A percentile compares a stretch with the other conserved stretches of the same genome.
Conservation (phyloP, 2,888 invertebrate genomes). For the Trissolcus brochymenae region DNA sequence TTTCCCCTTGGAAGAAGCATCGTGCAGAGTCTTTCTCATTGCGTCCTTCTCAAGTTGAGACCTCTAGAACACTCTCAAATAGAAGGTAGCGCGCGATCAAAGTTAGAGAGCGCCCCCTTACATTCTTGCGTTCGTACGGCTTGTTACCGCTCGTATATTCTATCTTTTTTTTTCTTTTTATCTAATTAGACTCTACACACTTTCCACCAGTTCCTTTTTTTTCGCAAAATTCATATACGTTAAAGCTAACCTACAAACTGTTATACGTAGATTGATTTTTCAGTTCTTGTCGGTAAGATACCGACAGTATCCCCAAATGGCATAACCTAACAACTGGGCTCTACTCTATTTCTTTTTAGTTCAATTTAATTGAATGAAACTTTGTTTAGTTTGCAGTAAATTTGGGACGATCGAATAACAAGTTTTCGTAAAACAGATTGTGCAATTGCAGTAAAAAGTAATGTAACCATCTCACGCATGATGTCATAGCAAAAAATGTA, state of each 20-base stretch:
- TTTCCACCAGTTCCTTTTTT: constrained; percentile 25
- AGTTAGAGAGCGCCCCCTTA: constrained; percentile 29
- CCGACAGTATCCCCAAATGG: no score
- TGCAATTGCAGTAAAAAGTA: no score
- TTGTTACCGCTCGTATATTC: constrained; percentile 40
- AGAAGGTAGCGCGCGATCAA: constrained; percentile 29
- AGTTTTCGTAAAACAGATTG: not conserved
- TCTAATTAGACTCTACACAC: constrained; percentile 42
- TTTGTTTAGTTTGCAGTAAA: no score
- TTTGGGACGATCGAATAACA: no score
- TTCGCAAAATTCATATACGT: not conserved
- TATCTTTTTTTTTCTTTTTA: constrained; percentile 30
- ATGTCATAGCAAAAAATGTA: constrained; percentile 42
- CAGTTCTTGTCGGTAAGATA: no score
- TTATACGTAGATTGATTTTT: no score
- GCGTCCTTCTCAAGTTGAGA: constrained; percentile 46
- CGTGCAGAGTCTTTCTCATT: constrained; percentile 36
- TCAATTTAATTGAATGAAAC: no score
- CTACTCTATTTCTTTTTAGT: no score
- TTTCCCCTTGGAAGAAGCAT: constrained; percentile 48
- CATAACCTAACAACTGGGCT: no score
- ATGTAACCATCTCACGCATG: not conserved
- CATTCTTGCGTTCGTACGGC: constrained; percentile 37
- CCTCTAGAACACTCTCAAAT: constrained; percentile 25
- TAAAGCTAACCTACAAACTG: no score